A percentile compares a stretch with the other conserved stretches of the same genome.
Conservation (phyloP, 2,797 vertebrate genomes). For the Morus bassanus region DNA sequence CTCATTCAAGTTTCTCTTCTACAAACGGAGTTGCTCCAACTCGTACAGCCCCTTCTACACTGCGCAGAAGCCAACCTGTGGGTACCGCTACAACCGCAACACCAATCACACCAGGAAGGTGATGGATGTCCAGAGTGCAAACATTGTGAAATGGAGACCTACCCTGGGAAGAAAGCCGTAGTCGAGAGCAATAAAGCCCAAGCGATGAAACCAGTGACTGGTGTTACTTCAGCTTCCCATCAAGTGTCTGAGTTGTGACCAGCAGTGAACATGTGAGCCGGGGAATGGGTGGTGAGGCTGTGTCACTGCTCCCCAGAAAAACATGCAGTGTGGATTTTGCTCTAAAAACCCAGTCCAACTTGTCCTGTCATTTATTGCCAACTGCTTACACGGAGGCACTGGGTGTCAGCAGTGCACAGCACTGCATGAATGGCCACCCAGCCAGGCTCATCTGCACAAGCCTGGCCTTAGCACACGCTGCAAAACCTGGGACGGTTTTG, state of each 20-base stretch:
- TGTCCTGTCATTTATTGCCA: background rate
- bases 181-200: background rate
- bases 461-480: background rate
- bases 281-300: background rate
- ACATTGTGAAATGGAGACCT: constrained; percentile 55
- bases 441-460: background rate
- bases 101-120: constrained; percentile 51
- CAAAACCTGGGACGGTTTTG: background rate
- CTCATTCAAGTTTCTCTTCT: constrained; percentile 53
- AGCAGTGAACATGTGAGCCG: rapidly evolving
- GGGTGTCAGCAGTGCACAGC: background rate
- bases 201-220: background rate
- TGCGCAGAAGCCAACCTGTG: constrained; percentile 60
- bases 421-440: rapidly evolving
- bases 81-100: constrained; percentile 53
- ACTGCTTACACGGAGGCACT: rapidly evolving
- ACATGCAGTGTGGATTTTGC: background rate
- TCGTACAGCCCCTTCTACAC: constrained; percentile 72
- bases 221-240: rapidly evolving
- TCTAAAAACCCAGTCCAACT: rapidly evolving
- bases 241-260: rapidly evolving
- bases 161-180: rapidly evolving
- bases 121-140: background rate
- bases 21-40: constrained; percentile 38
- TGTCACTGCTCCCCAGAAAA: background rate